Conservation (phyloP, 2,797 vertebrate genomes). For the Acanthis flammea region DNA sequence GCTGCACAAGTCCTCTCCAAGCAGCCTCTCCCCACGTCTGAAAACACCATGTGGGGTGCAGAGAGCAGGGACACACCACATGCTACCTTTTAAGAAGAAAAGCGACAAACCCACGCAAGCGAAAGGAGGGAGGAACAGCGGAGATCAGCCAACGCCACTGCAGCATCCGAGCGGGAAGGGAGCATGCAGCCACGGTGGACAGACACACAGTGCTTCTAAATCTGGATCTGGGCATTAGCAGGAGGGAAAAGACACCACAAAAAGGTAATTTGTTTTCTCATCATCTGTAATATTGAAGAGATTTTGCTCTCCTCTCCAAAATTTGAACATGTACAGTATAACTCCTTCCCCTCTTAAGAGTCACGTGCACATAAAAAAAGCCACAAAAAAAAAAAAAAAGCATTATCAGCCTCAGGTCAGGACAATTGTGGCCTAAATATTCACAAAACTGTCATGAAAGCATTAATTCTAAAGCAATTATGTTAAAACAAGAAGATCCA, state of each 20-base stretch:
- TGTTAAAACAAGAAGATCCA: background rate
- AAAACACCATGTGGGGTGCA: background rate
- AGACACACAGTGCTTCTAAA: background rate
- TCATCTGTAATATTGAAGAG: background rate
- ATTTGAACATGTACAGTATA: background rate
- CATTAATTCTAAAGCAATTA: background rate
- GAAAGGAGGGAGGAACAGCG: background rate
- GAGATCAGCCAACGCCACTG: background rate
- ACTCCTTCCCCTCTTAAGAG: background rate
- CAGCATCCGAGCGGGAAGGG: background rate
- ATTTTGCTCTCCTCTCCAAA: background rate
- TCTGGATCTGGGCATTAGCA: background rate
- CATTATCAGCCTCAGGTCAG: background rate
- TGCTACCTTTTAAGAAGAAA: background rate
- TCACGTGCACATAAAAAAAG: background rate
- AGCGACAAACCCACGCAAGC: background rate
- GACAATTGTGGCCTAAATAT: background rate
- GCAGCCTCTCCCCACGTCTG: background rate
- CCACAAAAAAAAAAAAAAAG: background rate
- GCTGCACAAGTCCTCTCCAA: background rate
- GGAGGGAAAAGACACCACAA: background rate
- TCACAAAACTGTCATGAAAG: background rate
- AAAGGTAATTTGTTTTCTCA: background rate
- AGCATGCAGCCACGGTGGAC: accelerated
- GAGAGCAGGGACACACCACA: background rate